These are phyloP conservation scores for Globodera rostochiensis DNA, from an alignment of 1,140 invertebrate genomes.

Conservation along the genomic window DNA sequence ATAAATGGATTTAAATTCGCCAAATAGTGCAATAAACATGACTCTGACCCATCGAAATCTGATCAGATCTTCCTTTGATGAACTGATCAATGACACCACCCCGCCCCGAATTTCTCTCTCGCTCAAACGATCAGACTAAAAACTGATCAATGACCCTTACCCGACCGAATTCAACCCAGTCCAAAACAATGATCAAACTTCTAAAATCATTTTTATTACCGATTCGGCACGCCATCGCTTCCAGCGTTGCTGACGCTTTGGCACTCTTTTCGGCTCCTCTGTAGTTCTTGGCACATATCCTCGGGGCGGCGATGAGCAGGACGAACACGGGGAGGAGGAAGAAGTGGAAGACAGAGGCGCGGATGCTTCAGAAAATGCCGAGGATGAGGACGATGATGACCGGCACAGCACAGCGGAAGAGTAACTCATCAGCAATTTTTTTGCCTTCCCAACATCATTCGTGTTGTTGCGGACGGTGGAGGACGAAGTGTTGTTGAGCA, in stretches of 20 bases:
- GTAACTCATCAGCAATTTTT: background rate
- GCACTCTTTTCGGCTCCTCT: background rate
- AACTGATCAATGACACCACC: no score
- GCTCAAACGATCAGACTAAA: no score
- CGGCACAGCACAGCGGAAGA: background rate
- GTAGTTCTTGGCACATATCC: background rate
- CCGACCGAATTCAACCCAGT: no score
- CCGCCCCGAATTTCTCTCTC: no score
- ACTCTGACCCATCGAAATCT: background rate
- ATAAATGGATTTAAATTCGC: background rate
- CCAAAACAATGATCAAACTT: no score
- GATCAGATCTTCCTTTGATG: no score
- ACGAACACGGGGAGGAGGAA: background rate
- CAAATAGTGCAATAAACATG: background rate
- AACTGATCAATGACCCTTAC: no score
- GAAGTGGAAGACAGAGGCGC: no score
- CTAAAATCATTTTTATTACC: background rate
- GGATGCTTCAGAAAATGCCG: background rate
- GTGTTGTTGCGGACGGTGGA: no score
- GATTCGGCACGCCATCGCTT: background rate
- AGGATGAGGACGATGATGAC: background rate
- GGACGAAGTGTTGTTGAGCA: background rate
- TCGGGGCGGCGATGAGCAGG: background rate
- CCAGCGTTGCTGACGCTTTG: background rate
- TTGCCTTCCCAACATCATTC: background rate